Evolutionary conservation across 2,888 invertebrate genomes (phyloP).

Genomic region (Polydrusus pterygomalis): DNA sequence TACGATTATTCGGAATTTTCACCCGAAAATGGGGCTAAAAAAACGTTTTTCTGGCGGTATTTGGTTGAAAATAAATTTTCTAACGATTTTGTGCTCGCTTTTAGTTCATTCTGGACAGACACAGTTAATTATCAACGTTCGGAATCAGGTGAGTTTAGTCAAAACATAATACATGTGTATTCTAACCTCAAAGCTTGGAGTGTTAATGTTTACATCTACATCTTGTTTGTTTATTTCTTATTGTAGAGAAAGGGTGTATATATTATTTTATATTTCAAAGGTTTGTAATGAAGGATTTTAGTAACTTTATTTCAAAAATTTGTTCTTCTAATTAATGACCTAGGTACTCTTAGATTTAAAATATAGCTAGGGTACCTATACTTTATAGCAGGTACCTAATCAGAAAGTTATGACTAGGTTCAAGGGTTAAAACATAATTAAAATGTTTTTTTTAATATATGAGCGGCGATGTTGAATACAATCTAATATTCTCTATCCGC

Average conservation of each 20-base stretch:
- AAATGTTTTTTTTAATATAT: too few species aligned
- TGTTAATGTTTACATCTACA: slow-evolving; percentile 53
- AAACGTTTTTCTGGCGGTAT: slow-evolving; percentile 46
- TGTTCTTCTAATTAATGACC: too few species aligned
- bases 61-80: slow-evolving; percentile 13
- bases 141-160: slow-evolving; percentile 67
- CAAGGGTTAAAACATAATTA: too few species aligned
- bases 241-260: neutral
- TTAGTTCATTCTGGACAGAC: slow-evolving; percentile 46
- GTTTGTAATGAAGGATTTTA: neutral
- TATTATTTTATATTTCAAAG: neutral
- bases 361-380: too few species aligned
- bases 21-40: slow-evolving; percentile 57
- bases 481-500: too few species aligned
- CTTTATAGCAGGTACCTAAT: too few species aligned
- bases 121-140: slow-evolving; percentile 69
- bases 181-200: slow-evolving; percentile 59
- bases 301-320: too few species aligned
- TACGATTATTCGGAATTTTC: slow-evolving; percentile 30
- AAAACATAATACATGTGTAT: slow-evolving; percentile 57
- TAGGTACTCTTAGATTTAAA: too few species aligned
- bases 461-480: too few species aligned
- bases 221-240: slow-evolving; percentile 35
- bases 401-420: too few species aligned
- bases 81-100: slow-evolving; percentile 59